These are phyloP conservation scores for Dascyllus trimaculatus DNA, from an alignment of 2,113 vertebrate species.

Conservation along the genomic window DNA sequence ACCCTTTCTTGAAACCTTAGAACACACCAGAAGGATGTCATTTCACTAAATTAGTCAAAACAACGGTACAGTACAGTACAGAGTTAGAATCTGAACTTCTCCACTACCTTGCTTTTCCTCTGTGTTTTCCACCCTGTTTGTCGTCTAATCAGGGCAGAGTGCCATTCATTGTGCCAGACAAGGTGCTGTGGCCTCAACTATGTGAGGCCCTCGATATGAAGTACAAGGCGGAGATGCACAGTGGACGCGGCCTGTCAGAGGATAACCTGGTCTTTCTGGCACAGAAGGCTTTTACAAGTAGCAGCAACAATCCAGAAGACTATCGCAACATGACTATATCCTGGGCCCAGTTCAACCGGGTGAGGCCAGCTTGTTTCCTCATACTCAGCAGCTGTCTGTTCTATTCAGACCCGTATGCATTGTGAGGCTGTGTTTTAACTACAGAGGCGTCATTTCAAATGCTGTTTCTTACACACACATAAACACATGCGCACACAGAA, in stretches of 20 bases:
- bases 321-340: conserved; percentile 91
- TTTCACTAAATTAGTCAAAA: too few relatives aligned
- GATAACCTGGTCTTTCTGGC: conserved; percentile 94
- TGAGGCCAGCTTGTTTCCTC: conserved; percentile 57
- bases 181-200: conserved; percentile 91
- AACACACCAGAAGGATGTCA: too few relatives aligned
- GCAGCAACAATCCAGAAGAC: conserved; percentile 89
- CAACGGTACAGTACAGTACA: too few relatives aligned
- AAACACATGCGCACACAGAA: too few relatives aligned
- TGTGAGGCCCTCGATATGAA: conserved; percentile 95
- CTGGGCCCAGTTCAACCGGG: conserved; percentile 96
- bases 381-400: too few relatives aligned
- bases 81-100: too few relatives aligned
- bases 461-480: too few relatives aligned
- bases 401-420: too few relatives aligned
- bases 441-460: too few relatives aligned
- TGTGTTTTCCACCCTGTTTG: background rate
- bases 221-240: conserved; percentile 95
- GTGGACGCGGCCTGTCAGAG: conserved; percentile 90
- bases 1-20: too few relatives aligned
- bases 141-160: conserved; percentile 87
- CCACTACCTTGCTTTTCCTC: too few relatives aligned
- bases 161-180: conserved; percentile 93
- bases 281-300: conserved; percentile 93
- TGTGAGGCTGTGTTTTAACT: too few relatives aligned